A percentile compares a stretch with the other conserved stretches of the same genome.
These are phyloP conservation scores for Lonchura striata DNA, from an alignment of 2,113 vertebrate species.

Conservation along the genomic window DNA sequence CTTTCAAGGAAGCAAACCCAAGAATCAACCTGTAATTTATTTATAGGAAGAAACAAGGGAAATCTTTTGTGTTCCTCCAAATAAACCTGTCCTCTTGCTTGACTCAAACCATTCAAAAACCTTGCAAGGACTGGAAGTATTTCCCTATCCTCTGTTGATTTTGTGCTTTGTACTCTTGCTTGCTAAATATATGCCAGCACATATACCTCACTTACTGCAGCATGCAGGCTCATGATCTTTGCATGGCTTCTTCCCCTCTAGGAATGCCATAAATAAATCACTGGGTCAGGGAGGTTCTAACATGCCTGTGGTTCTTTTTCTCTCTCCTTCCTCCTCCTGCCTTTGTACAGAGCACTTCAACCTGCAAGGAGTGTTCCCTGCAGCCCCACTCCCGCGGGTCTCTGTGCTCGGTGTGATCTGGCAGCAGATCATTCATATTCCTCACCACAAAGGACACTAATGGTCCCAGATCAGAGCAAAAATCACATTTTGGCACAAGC, in stretches of 20 bases:
- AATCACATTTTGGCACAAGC: neutral
- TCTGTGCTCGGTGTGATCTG: neutral
- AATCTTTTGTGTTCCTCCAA: neutral
- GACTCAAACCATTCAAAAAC: neutral
- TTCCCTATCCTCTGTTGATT: neutral
- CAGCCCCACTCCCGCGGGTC: neutral
- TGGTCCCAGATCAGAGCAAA: neutral
- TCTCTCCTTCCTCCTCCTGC: neutral
- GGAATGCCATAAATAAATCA: conserved; percentile 63
- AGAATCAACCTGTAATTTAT: neutral
- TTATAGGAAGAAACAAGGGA: neutral
- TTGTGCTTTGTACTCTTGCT: neutral
- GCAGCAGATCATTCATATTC: neutral
- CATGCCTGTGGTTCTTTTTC: neutral
- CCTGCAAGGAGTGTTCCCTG: neutral
- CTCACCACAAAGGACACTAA: neutral
- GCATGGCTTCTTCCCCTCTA: conserved; percentile 34
- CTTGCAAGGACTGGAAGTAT: neutral
- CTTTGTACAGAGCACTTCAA: neutral
- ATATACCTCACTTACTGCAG: neutral
- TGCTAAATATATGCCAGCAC: neutral
- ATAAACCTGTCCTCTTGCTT: neutral
- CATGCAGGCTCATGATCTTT: conserved; percentile 19
- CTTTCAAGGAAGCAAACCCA: neutral
- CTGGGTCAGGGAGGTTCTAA: conserved; percentile 19